Conservation (phyloP, 2,797 vertebrate genomes). For the Xiphophorus birchmanni region DNA sequence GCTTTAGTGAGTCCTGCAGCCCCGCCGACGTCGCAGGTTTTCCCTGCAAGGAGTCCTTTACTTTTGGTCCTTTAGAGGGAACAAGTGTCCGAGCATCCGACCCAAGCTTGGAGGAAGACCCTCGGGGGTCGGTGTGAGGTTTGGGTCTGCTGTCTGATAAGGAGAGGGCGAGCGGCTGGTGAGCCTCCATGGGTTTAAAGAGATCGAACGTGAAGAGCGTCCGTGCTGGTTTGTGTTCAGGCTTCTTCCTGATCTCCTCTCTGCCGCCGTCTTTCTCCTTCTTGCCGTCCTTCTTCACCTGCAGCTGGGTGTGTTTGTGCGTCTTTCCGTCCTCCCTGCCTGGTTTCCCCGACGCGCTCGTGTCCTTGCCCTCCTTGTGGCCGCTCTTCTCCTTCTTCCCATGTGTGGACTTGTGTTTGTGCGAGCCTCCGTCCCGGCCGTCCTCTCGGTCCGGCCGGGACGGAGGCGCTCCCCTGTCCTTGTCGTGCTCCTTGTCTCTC, state of each 20-base stretch:
- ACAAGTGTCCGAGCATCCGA: conserved; percentile 70
- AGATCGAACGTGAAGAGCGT: conserved; percentile 80
- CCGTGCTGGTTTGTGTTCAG: conserved; percentile 75
- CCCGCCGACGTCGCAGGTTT: conserved; percentile 79
- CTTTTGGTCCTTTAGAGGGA: conserved; percentile 81
- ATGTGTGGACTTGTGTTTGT: conserved; percentile 73
- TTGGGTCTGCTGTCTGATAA: conserved; percentile 80
- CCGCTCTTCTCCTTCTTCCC: conserved; percentile 77
- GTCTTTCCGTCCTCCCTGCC: conserved; percentile 65
- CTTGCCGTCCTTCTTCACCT: conserved; percentile 68
- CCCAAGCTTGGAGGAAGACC: conserved; percentile 81
- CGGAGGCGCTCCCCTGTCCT: conserved; percentile 46
- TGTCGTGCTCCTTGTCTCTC: conserved; percentile 68
- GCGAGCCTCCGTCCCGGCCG: conserved; percentile 49
- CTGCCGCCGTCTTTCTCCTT: conserved; percentile 64
- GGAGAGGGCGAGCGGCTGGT: conserved; percentile 70
- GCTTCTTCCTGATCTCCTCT: conserved; percentile 80
- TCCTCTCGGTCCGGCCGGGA: conserved; percentile 69
- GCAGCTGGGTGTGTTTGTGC: conserved; percentile 46
- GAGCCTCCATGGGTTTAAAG: conserved; percentile 78
- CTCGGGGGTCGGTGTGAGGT: conserved; percentile 76
- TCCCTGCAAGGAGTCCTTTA: conserved; percentile 82
- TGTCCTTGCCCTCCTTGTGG: conserved; percentile 63
- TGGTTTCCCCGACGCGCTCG: conserved; percentile 20
- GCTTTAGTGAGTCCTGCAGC: conserved; percentile 78